Percentiles rank a stretch among this genome's conserved stretches.
phyloP scores from a whole-genome alignment of 2,888 invertebrate species.

The Copidosoma aretas region DNA sequence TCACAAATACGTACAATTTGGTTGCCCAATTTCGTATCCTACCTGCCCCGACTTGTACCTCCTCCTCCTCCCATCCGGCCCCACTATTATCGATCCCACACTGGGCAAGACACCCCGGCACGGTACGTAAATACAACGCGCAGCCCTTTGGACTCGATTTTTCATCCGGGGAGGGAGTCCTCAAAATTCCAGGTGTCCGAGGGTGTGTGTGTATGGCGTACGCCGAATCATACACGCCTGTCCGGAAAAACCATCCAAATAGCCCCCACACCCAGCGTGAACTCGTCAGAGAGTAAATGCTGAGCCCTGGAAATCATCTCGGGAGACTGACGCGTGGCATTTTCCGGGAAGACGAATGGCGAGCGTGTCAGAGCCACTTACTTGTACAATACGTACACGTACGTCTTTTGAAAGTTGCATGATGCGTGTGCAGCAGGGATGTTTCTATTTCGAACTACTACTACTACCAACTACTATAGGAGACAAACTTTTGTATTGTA shows the following conservation, averaged over 20 bases:
- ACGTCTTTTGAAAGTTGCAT: too few relatives aligned
- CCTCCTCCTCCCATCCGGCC: too few relatives aligned
- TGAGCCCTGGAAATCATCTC: constrained; percentile 36
- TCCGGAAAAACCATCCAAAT: constrained; percentile 53
- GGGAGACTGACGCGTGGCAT: constrained; percentile 38
- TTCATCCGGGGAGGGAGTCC: constrained; percentile 20
- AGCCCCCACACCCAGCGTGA: constrained; percentile 51
- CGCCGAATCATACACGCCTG: neutral
- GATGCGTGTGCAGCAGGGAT: too few relatives aligned
- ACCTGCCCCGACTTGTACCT: too few relatives aligned
- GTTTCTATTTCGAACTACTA: too few relatives aligned
- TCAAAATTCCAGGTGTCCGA: constrained; percentile 1
- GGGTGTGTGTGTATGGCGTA: too few relatives aligned
- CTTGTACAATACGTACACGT: too few relatives aligned
- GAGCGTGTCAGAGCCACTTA: too few relatives aligned
- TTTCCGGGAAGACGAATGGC: neutral
- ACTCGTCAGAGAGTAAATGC: constrained; percentile 40
- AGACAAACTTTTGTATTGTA: too few relatives aligned
- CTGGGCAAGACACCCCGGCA: neutral
- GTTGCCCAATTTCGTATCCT: too few relatives aligned
- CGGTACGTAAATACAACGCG: neutral
- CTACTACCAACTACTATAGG: too few relatives aligned
- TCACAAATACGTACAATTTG: constrained; percentile 11
- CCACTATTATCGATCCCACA: too few relatives aligned
- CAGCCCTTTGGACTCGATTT: constrained; percentile 10